Base-by-base conservation (phyloP, 2,113 vertebrate genomes). In the Seriola quinqueradiata region DNA sequence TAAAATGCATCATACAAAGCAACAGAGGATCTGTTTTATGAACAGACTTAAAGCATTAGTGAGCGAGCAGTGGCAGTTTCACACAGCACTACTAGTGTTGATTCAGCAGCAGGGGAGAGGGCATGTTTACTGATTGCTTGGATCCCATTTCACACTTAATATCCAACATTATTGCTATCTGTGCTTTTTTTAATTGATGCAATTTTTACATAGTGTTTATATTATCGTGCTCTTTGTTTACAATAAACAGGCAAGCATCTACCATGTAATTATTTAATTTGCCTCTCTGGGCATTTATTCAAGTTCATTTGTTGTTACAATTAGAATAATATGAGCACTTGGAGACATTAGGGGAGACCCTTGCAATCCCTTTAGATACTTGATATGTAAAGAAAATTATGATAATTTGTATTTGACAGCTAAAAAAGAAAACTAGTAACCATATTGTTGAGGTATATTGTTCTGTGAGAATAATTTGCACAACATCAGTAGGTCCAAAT, bases 81-180 rank as follows among this genome's bases (percentile, higher is more conserved):
- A 23, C 69, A 79, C 36, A 70, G 16, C 25, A 59, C 44, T 34
- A 28, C 48, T 12, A 1, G 42, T 36, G 61, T 12, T 63, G 36
- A 74, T n/a, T 77, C 40, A 70, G 65, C 66, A 60, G 79, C 67
- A 67, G 70, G 70, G 36, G 58, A 13, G 54, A 67, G 40, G 17
- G 23, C 69, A 70, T 78, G 46, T 75, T 75, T 54, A 52, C 70
- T 34, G 46, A 74, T 72, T 36, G 23, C 70, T 28, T 78, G 28
- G 52, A 60, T 78, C 79, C 61, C 23, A 69, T 79, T 82, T 75
- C 58, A 79, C n/a, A 73, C 32, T 69, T 48, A 71, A 75, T 60
- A 74, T 69, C 36, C 68, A 72, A 44, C 28, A 57, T 9, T 68
- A 59, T 67, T 42, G 63, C 14, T 52, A 28, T 68, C 4, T 71